A percentile compares a stretch with the other conserved stretches of the same genome.
These are phyloP conservation scores for Chaenocephalus aceratus DNA, from an alignment of 2,113 vertebrate genomes.

Conservation along the genomic window DNA sequence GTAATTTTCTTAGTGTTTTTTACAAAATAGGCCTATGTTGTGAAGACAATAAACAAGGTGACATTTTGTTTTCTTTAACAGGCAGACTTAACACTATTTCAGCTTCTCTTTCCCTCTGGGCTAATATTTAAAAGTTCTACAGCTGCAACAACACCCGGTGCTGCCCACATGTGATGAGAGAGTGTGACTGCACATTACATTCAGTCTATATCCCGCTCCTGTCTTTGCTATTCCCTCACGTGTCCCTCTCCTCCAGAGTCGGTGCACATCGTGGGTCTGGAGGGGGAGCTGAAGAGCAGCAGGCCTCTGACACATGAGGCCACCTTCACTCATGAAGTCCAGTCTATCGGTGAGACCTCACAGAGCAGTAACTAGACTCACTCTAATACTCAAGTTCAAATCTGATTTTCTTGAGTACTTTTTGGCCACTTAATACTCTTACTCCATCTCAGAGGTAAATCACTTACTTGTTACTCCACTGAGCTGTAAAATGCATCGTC, in stretches of 20 bases:
- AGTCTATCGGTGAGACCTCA: conserved; percentile 85
- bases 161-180: background rate
- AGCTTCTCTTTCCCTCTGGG: background rate
- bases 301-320: conserved; percentile 70
- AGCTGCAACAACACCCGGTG: background rate
- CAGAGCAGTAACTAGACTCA: background rate
- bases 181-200: background rate
- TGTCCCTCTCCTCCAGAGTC: conserved; percentile 63
- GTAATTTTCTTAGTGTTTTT: background rate
- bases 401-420: background rate
- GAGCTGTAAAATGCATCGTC: background rate
- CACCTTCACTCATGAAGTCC: conserved; percentile 81
- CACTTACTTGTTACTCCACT: background rate
- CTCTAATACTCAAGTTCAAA: background rate
- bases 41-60: background rate
- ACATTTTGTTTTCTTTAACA: background rate
- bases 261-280: conserved; percentile 84
- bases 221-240: background rate
- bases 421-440: background rate
- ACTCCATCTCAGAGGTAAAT: background rate
- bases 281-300: conserved; percentile 77
- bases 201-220: background rate
- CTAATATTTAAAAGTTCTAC: background rate
- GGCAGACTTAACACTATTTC: background rate
- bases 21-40: background rate